Evolutionary conservation across 1,140 invertebrate genomes (phyloP), one percentile per base, ranked within the genome.

Genomic region (Neodiprion pinetum): DNA sequence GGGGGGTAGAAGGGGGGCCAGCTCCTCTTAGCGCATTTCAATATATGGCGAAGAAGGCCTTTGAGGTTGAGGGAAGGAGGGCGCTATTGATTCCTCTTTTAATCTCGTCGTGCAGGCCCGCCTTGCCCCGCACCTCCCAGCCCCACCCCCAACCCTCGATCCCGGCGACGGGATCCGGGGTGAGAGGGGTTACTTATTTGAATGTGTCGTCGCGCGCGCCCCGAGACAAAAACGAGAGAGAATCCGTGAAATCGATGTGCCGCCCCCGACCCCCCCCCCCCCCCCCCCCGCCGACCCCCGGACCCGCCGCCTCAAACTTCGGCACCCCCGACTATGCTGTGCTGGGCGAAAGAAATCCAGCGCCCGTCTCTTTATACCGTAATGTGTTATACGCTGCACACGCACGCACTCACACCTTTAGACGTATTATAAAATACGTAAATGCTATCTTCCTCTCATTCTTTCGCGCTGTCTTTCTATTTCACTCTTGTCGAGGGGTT

Each of bases 61-160:
- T 87, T 88, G 86, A 88, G 86, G 83, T 85, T 82, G 84, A 78
- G 80, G 82, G 82, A 79, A 78, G 73, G 78, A 76, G 82, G 82
- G 80, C 76, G 82, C 82, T 84, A 84, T 88, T 88, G 86, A 88
- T 88, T 88, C 86, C 87, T 88, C 86, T 88, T 88, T 88, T 88
- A 88, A 88, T 88, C 86, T 87, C 85, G 86, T 88, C 86, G 85
- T 82, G 80, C 84, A 82, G 83, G 85, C 83, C 84, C 86, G 85
- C 85, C 81, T 84, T 80, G 67, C 78, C 11, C 9, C 71, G 8
- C 48, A 10, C 49, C n/a, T 7, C 61, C 14, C 17, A 10, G 14
- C 14, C 11, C 72, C 23, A 28, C 50, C 50, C 50, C 28, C 53
- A 53, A 53, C 71, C 71, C 11, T 12, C 48, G 11, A 65, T 53